These are phyloP conservation scores for Theropithecus gelada DNA, from an alignment of 2,113 vertebrate species.

Conservation along the genomic window DNA sequence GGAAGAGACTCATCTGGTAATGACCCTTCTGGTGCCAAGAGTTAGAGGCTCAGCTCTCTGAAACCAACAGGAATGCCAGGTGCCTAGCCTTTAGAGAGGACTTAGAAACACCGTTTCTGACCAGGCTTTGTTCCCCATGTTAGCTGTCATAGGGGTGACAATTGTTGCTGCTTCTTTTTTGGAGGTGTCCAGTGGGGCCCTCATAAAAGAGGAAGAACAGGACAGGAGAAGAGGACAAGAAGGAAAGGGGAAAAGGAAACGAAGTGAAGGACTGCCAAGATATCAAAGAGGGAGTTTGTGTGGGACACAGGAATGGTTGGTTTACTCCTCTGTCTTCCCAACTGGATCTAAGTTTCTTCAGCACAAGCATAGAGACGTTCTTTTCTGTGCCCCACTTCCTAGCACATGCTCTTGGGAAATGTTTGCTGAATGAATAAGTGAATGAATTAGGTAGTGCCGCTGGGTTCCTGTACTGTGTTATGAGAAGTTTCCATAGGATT, in stretches of 20 bases:
- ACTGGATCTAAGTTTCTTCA: neutral
- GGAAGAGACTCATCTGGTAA: neutral
- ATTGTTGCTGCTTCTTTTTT: neutral
- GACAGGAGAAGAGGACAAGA: neutral
- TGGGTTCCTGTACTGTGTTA: neutral
- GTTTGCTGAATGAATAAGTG: neutral
- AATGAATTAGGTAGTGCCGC: too few relatives aligned
- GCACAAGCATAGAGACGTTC: neutral
- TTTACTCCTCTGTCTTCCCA: too few relatives aligned
- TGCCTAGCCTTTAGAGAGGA: neutral
- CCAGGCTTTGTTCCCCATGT: neutral
- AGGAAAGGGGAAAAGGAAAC: neutral
- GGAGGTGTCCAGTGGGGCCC: neutral
- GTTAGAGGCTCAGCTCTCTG: neutral
- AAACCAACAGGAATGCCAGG: neutral
- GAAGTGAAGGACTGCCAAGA: neutral
- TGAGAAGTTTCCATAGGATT: neutral
- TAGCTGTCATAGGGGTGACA: neutral
- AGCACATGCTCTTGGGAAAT: neutral
- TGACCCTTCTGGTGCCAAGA: neutral
- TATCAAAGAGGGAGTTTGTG: neutral
- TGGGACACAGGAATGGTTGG: neutral
- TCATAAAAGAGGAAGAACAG: neutral
- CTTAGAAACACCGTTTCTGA: neutral
- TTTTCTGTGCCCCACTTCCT: neutral